Conservation (phyloP, 2,797 vertebrate species). For the Characodon lateralis region DNA sequence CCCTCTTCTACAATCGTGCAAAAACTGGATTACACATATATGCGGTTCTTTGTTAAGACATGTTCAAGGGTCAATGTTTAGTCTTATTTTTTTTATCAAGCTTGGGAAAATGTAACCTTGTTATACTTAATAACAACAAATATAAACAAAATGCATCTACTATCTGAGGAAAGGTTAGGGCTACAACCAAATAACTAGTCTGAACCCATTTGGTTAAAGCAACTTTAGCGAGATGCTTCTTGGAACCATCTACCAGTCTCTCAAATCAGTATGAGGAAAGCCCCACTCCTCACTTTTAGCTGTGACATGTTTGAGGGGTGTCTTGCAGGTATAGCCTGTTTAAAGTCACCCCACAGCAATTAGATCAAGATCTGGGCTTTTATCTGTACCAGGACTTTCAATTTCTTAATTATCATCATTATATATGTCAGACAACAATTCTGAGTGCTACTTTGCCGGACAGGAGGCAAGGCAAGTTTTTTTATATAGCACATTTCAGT, state of each 20-base stretch:
- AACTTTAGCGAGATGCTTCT: background rate
- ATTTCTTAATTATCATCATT: too few relatives aligned
- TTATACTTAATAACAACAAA: too few relatives aligned
- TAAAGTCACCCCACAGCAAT: background rate
- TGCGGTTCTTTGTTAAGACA: too few relatives aligned
- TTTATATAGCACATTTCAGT: too few relatives aligned
- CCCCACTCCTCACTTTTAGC: background rate
- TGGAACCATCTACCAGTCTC: background rate
- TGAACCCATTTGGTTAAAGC: background rate
- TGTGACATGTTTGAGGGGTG: background rate
- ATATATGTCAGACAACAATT: too few relatives aligned
- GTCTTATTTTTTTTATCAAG: too few relatives aligned
- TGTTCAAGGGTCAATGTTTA: too few relatives aligned
- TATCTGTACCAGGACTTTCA: background rate
- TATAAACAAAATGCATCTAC: background rate
- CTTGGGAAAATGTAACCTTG: too few relatives aligned
- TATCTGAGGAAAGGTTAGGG: background rate
- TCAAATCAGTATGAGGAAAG: background rate
- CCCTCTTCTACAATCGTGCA: too few relatives aligned
- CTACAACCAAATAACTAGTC: background rate
- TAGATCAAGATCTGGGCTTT: background rate
- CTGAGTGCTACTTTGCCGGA: too few relatives aligned
- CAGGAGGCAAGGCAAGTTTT: too few relatives aligned
- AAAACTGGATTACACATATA: too few relatives aligned
- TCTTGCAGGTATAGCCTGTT: background rate